Conservation (phyloP, 2,113 vertebrate genomes). For the Myotis yumanensis region DNA sequence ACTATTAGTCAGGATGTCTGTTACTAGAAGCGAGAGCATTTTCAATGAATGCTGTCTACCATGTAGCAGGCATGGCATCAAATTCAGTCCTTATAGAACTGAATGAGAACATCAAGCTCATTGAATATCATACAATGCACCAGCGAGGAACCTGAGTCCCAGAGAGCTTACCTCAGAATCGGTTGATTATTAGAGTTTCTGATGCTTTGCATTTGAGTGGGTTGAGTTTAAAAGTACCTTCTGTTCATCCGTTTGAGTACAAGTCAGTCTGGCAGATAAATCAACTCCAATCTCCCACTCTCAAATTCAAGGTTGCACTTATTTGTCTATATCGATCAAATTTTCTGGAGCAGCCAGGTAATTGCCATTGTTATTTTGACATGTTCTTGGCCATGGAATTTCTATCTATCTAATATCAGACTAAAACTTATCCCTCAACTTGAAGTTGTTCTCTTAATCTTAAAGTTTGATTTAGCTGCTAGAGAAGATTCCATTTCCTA, state of each 20-base stretch:
- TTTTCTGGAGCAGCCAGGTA: not conserved
- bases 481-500: not conserved
- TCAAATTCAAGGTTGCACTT: not conserved
- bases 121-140: not conserved
- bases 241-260: no score
- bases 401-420: not conserved
- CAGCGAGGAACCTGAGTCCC: not conserved
- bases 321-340: not conserved
- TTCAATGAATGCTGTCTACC: not conserved
- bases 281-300: not conserved
- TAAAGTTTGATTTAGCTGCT: not conserved
- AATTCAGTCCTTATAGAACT: not conserved
- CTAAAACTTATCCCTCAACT: not conserved
- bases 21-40: not conserved
- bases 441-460: constrained; percentile 16
- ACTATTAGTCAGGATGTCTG: not conserved
- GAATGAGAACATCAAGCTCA: not conserved
- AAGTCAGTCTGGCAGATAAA: not conserved
- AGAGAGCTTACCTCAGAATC: not conserved
- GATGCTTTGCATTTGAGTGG: not conserved
- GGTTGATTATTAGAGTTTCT: not conserved
- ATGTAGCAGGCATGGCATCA: not conserved
- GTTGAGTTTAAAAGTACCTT: not conserved
- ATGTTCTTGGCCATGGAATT: not conserved
- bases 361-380: not conserved